Percentiles rank a stretch among this genome's conserved stretches.
phyloP scores from a whole-genome alignment of 2,888 invertebrate species.

The Chloroclysta siterata region DNA sequence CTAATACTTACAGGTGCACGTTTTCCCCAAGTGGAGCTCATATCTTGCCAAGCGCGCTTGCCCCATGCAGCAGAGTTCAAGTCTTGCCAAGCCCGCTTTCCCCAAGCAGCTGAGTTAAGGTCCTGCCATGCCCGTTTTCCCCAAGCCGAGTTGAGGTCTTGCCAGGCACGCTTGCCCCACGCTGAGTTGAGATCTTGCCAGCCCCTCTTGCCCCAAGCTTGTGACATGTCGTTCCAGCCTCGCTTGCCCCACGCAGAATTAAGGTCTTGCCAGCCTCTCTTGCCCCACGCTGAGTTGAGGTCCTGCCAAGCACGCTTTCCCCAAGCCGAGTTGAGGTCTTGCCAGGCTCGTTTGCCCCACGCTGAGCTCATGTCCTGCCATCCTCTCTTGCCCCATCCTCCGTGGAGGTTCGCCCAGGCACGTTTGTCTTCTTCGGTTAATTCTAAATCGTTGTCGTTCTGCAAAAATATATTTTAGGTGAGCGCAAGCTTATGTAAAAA shows the following conservation, averaged over 20 bases:
- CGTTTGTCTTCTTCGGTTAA: conserved; percentile 85
- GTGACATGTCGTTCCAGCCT: conserved; percentile 83
- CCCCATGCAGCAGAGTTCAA: conserved; percentile 83
- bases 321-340: conserved; percentile 79
- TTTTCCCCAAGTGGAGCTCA: conserved; percentile 85
- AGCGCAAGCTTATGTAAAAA: conserved; percentile 3
- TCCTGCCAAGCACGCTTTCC: conserved; percentile 86
- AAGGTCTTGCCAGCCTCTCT: conserved; percentile 86
- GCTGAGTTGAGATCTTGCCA: conserved; percentile 85
- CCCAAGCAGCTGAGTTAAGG: conserved; percentile 79
- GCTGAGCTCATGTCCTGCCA: conserved; percentile 83
- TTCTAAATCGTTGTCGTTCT: conserved; percentile 76
- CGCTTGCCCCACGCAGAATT: conserved; percentile 86
- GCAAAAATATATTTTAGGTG: conserved; percentile 37
- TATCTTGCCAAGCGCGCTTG: conserved; percentile 85
- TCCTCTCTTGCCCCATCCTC: conserved; percentile 85
- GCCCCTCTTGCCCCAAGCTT: conserved; percentile 85
- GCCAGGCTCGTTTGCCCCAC: conserved; percentile 86
- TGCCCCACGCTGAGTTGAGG: conserved; percentile 82
- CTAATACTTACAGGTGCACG: conserved; percentile 71
- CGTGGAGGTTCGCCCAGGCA: conserved; percentile 85
- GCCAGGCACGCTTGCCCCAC: conserved; percentile 86
- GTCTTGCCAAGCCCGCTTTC: conserved; percentile 86
- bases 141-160: conserved; percentile 83
- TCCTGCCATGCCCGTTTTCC: conserved; percentile 87